phyloP scores from a whole-genome alignment of 2,113 vertebrate genomes.

The Rhizomys pruinosus region DNA sequence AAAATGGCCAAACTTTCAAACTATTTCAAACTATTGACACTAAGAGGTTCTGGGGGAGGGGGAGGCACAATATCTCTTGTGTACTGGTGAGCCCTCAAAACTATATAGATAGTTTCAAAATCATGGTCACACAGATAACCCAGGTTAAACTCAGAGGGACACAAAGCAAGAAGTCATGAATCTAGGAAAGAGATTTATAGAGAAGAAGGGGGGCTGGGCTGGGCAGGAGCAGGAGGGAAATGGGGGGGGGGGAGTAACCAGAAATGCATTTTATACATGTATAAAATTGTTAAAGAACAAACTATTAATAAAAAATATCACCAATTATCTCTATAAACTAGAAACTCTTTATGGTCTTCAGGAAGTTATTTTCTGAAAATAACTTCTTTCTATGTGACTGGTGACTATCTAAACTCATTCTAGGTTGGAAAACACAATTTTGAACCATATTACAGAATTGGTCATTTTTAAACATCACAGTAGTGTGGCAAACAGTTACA shows the following conservation, averaged over 20 bases:
- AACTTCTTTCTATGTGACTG: not conserved
- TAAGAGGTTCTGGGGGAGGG: not conserved
- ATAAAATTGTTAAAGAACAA: not conserved
- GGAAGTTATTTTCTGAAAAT: not conserved
- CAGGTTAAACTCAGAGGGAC: not conserved
- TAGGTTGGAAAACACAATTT: constrained; percentile 10
- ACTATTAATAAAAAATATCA: constrained; percentile 21
- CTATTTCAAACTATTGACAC: not conserved
- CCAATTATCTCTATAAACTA: not conserved
- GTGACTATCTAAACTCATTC: not conserved
- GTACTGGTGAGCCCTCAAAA: not conserved
- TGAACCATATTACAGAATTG: not conserved
- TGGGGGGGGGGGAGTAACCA: not conserved
- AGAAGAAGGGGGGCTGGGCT: not conserved
- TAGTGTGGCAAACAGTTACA: not conserved
- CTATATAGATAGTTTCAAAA: too few relatives aligned
- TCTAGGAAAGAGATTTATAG: not conserved
- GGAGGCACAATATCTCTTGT: not conserved
- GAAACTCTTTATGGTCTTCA: not conserved
- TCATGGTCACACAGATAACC: not conserved
- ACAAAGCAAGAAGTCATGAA: not conserved
- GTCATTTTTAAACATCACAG: constrained; percentile 12
- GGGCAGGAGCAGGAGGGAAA: not conserved
- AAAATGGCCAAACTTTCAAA: constrained; percentile 45
- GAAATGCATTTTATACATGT: not conserved